Conservation (phyloP, 2,797 vertebrate species). For the Lophotriccus pileatus region DNA sequence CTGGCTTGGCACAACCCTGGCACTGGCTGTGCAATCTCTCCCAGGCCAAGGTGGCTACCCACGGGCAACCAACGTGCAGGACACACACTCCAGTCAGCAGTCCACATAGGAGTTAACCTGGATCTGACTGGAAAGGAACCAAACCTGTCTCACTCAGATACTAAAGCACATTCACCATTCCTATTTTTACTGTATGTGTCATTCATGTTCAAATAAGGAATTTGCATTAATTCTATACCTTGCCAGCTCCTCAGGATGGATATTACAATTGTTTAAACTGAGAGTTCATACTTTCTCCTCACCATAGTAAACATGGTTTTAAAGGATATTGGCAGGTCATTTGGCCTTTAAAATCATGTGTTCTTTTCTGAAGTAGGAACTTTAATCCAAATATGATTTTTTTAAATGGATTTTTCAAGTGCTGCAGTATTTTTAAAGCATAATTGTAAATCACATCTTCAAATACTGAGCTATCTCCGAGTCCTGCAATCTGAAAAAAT, state of each 20-base stretch:
- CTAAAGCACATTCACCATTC: background rate
- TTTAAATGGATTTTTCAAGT: constrained; percentile 49
- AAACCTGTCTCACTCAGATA: background rate
- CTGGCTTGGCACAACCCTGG: background rate
- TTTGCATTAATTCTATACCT: background rate
- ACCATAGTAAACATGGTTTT: background rate
- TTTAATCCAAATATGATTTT: constrained; percentile 17
- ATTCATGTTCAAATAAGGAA: background rate
- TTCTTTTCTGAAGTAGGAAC: constrained; percentile 4
- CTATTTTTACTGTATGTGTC: background rate
- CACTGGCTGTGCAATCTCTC: background rate
- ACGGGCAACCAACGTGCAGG: rapidly evolving
- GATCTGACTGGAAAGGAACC: background rate
- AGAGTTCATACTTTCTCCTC: background rate
- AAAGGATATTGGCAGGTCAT: background rate
- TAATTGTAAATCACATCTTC: constrained; percentile 24
- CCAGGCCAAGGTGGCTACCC: background rate
- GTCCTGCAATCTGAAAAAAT: background rate
- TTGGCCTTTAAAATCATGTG: constrained; percentile 1
- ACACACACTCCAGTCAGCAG: background rate
- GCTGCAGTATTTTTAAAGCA: constrained; percentile 19
- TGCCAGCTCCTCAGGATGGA: background rate
- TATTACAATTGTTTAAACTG: background rate
- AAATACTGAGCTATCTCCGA: background rate
- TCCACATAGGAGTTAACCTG: background rate